phyloP scores from a whole-genome alignment of 2,797 vertebrate species.

The Dipus sagitta region DNA sequence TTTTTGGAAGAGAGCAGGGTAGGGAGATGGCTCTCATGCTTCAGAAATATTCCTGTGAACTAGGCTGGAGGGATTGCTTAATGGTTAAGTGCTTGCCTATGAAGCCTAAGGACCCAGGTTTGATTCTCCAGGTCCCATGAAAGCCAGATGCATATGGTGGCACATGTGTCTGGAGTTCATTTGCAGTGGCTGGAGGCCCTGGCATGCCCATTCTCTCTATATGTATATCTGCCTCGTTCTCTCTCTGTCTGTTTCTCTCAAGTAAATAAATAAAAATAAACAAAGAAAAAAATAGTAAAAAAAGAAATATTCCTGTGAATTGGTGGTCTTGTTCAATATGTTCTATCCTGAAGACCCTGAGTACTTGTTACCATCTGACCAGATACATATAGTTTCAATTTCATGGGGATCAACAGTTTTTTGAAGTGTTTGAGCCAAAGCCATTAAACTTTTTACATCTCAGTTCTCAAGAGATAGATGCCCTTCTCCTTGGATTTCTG shows the following conservation, averaged over 20 bases:
- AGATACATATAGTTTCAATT: neutral
- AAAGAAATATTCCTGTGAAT: neutral
- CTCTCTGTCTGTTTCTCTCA: too few relatives aligned
- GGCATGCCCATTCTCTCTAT: too few relatives aligned
- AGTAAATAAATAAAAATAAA: too few relatives aligned
- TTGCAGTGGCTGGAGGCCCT: too few relatives aligned
- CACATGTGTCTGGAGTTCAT: too few relatives aligned
- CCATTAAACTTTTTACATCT: neutral
- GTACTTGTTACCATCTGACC: conserved; percentile 8
- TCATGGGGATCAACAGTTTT: neutral
- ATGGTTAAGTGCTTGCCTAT: too few relatives aligned
- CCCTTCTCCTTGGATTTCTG: neutral
- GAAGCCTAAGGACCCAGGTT: too few relatives aligned
- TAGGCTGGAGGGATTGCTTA: too few relatives aligned
- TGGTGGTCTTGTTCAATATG: conserved; percentile 2
- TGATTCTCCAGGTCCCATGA: too few relatives aligned
- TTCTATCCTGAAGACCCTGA: conserved; percentile 15
- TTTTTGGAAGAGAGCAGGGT: conserved; percentile 3
- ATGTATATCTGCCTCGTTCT: too few relatives aligned
- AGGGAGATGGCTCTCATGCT: neutral
- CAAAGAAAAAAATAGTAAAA: too few relatives aligned
- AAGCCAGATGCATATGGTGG: too few relatives aligned
- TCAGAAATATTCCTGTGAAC: neutral
- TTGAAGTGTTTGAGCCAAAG: neutral
- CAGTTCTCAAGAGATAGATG: neutral